Evolutionary conservation across 2,113 vertebrate species (phyloP), one percentile per base, ranked within the genome.

Genomic region (Platycercus adscitus): DNA sequence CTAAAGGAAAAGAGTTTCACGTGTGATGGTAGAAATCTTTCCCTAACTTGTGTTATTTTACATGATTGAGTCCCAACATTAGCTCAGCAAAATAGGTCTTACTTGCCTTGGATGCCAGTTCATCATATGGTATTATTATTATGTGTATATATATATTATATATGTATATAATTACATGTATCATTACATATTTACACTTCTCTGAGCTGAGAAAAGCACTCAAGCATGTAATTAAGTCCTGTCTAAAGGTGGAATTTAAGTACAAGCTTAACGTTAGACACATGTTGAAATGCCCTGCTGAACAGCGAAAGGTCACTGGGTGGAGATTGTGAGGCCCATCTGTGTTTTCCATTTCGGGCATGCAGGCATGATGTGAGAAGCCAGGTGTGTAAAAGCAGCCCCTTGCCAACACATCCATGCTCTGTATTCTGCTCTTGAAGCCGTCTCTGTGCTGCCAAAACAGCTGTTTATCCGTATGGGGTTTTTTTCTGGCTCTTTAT

Each of bases 381-480:
- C 70, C 86, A 81, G 84, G 78, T 94, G 73, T 70, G 52, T 60
- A 16, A 79, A 68, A 88, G 44, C 63, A 93, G 63, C 53, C 23
- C 33, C 49, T 63, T 73, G 93, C 79, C 79, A 69, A 6, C 28
- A 7, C 0, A 0, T 11, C 41, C 0, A 0, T 28, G 69, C 49
- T 65, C 33, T 23, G 50, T 43, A 5, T 43, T 58, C 33, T 19
- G 68, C 46, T 75, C 50, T 31, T 33, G 3, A 23, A 68, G 50
- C 46, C 3, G 60, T 95, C 50, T 50, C 0, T 0, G 11, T 50
- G 46, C 55, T 78, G 39, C 65, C 64, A 47, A 79, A 71, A 9
- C 81, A 87, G 81, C 69, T 91, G 69, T 28, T 91, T 56, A 29
- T 56, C 14, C 18, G 13, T 19, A 28, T 0, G 2, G 7, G 0